Evolutionary conservation across 2,113 vertebrate species (phyloP), one percentile per base, ranked within the genome.

Genomic region (Indri indri): DNA sequence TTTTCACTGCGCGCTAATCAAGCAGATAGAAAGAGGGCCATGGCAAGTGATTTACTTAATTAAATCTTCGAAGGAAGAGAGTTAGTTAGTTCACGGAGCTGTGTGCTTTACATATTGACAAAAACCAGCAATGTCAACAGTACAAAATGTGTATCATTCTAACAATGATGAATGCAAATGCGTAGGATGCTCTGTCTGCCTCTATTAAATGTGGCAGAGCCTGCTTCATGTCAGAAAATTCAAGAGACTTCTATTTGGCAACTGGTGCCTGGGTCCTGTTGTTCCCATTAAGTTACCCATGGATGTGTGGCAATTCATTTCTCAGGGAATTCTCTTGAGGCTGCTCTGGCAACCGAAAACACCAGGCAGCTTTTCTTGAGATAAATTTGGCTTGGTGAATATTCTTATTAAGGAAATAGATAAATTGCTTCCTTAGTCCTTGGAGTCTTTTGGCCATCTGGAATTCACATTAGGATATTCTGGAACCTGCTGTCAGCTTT

Each of bases 1-100:
- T 96, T 95, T 87, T 94, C 86, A 66, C 76, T 73, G 65, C 63
- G 80, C 73, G 68, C 54, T 91, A 95, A 96, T 95, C 94, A 97
- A 95, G 54, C 47, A 79, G 63, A 89, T 66, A 97, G 83, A 77
- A 85, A 88, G 74, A 95, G 57, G 80, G 54, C 37, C 74, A 83
- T 95, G 96, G 45, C 89, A 88, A 87, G 79, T 59, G 87, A 95
- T 93, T 97, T 97, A 87, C 86, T 93, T 96, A 97, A 97, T 97
- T 96, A 97, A 97, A 93, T 94, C 88, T 96, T 84, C 23, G 68
- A 93, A 16, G 61, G 77, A 93, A 70, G 68, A 65, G 79, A 88
- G 52, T 74, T 30, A 54, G 71, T 66, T 88, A 76, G 65, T 66
- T 96, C 79, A 80, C 12, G 52, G 74, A 83, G 47, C 59, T 87